Conservation (phyloP, 1,140 invertebrate species). For the Conopomorpha cramerella region DNA sequence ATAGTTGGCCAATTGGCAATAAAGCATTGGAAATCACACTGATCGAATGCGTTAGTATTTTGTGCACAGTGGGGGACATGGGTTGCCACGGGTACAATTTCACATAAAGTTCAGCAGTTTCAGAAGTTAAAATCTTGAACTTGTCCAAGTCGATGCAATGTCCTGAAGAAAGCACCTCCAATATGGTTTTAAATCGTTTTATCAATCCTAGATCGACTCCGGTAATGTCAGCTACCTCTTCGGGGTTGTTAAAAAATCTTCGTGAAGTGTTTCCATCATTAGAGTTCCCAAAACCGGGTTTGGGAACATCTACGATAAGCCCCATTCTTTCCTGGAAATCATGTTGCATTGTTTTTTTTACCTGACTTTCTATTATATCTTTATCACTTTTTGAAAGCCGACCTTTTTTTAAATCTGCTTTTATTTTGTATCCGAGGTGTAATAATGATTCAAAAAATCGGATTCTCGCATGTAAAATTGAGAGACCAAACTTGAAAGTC, state of each 20-base stretch:
- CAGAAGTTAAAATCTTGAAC: constrained; percentile 9
- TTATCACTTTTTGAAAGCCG: no score
- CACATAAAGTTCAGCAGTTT: constrained; percentile 20
- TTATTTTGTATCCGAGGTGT: no score
- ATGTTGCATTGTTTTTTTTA: constrained; percentile 10
- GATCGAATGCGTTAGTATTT: constrained; percentile 23
- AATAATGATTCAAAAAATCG: no score
- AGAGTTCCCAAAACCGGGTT: constrained; percentile 23
- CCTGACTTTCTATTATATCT: constrained; percentile 3
- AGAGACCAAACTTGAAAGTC: no score
- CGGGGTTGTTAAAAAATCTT: constrained; percentile 26
- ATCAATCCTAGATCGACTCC: constrained; percentile 16
- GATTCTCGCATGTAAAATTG: no score
- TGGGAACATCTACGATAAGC: constrained; percentile 21
- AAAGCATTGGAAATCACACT: no score
- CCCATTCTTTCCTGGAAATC: constrained; percentile 8
- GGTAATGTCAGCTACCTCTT: constrained; percentile 19
- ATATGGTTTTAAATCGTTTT: no score
- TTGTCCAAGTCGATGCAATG: constrained; percentile 14
- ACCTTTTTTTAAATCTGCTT: no score
- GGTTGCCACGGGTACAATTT: constrained; percentile 23
- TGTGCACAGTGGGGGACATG: constrained; percentile 31
- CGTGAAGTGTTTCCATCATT: no score
- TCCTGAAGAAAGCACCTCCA: constrained; percentile 13
- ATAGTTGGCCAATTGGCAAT: constrained; percentile 16